Evolutionary conservation across 2,113 vertebrate genomes (phyloP).

Genomic region (Choloepus hoffmanni): DNA sequence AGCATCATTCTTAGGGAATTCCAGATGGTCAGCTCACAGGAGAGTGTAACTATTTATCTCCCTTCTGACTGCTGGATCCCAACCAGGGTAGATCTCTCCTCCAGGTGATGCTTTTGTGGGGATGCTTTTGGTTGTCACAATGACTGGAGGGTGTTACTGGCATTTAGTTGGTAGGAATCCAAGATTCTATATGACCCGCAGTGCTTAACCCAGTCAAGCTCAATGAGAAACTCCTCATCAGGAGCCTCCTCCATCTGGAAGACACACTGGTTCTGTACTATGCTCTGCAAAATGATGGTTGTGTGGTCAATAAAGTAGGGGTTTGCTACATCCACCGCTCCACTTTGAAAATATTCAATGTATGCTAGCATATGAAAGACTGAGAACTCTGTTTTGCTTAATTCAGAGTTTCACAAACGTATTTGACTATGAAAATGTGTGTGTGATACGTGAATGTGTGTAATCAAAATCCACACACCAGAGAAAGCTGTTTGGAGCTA

Average conservation of each 20-base stretch:
- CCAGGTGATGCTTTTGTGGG: rapidly evolving
- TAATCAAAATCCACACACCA: not conserved
- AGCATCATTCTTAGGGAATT: not conserved
- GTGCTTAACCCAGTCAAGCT: no score
- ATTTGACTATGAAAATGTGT: not conserved
- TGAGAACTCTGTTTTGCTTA: not conserved
- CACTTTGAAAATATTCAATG: not conserved
- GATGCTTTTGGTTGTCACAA: no score
- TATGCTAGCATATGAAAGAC: not conserved
- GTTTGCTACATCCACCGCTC: not conserved
- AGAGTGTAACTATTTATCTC: not conserved
- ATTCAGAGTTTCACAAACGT: not conserved
- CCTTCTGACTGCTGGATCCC: no score
- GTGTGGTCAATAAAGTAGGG: no score
- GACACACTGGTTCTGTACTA: not conserved
- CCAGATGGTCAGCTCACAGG: no score
- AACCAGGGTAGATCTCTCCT: no score
- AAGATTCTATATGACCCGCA: not conserved
- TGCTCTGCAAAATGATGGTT: not conserved
- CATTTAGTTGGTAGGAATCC: not conserved
- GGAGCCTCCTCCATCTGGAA: not conserved
- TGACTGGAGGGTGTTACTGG: not conserved
- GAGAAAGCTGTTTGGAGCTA: not conserved
- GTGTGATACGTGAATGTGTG: no score
- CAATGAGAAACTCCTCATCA: not conserved